These are phyloP conservation scores for Abramis brama DNA, from an alignment of 2,113 vertebrate genomes.

Conservation along the genomic window DNA sequence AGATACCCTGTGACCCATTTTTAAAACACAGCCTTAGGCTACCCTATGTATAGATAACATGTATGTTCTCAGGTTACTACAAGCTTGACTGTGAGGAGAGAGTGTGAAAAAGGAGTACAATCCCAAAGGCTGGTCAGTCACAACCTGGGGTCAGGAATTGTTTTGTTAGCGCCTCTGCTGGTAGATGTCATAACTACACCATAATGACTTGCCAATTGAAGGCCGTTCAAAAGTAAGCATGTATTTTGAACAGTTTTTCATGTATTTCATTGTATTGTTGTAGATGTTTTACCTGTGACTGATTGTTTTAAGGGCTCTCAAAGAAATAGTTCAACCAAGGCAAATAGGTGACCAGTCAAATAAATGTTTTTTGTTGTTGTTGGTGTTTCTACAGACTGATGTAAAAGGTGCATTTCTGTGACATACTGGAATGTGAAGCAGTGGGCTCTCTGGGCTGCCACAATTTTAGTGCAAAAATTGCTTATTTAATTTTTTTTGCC, in stretches of 20 bases:
- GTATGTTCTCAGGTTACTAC: constrained; percentile 41
- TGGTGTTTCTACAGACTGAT: too few relatives aligned
- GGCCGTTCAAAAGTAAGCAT: background rate
- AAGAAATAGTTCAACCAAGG: background rate
- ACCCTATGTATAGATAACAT: constrained; percentile 56
- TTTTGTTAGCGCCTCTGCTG: background rate
- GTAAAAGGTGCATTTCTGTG: too few relatives aligned
- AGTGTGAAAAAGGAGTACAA: background rate
- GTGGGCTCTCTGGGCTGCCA: too few relatives aligned
- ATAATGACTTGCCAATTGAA: background rate
- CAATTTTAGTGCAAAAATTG: too few relatives aligned
- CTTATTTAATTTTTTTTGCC: too few relatives aligned
- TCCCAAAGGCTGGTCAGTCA: constrained; percentile 2
- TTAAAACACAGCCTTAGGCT: constrained; percentile 65
- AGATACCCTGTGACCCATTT: constrained; percentile 61
- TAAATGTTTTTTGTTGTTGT: too few relatives aligned
- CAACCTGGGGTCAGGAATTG: background rate
- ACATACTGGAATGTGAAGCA: too few relatives aligned
- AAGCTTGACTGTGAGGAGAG: constrained; percentile 54
- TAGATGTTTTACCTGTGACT: background rate
- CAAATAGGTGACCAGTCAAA: too few relatives aligned
- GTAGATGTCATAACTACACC: background rate
- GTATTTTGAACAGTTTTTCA: background rate
- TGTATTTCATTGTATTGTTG: background rate
- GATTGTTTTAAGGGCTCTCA: background rate